Percentiles rank a stretch among this genome's conserved stretches.
Evolutionary conservation across 92 coral and sea anemone genomes (phyloP).

Genomic region (Palythoa grandis): DNA sequence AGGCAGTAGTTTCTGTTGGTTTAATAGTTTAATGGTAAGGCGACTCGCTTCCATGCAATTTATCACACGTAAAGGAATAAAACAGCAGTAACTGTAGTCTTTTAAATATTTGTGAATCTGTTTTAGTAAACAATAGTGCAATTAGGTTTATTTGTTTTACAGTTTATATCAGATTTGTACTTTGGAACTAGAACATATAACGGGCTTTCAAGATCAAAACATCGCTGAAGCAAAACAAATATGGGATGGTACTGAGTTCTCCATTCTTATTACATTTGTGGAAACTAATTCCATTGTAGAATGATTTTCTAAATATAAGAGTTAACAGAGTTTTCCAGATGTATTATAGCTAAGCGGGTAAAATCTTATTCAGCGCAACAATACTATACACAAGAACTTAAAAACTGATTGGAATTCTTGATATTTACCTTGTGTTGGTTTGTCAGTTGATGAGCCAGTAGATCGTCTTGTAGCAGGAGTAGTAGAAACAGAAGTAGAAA

Average conservation of each 20-base stretch:
- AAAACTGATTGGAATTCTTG: neutral
- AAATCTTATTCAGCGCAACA: too few species aligned
- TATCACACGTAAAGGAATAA: neutral
- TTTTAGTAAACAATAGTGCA: too few species aligned
- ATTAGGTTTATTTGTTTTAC: neutral
- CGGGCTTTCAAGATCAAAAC: neutral
- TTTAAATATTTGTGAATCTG: neutral
- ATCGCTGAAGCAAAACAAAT: neutral
- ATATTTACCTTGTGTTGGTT: neutral
- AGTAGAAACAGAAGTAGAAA: neutral
- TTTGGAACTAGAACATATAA: too few species aligned
- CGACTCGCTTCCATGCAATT: too few species aligned
- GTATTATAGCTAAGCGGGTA: neutral
- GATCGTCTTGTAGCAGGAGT: slow-evolving; percentile 1
- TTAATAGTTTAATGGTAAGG: neutral
- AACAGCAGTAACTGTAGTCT: neutral
- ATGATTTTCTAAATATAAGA: neutral
- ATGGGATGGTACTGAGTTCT: neutral
- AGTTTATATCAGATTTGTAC: too few species aligned
- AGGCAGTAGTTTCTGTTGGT: neutral
- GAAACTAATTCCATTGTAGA: neutral
- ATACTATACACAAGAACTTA: neutral
- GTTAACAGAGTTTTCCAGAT: neutral
- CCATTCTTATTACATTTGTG: neutral
- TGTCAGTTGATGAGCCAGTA: neutral